Conservation (phyloP, 2,113 vertebrate genomes). For the Scartelaos histophorus region DNA sequence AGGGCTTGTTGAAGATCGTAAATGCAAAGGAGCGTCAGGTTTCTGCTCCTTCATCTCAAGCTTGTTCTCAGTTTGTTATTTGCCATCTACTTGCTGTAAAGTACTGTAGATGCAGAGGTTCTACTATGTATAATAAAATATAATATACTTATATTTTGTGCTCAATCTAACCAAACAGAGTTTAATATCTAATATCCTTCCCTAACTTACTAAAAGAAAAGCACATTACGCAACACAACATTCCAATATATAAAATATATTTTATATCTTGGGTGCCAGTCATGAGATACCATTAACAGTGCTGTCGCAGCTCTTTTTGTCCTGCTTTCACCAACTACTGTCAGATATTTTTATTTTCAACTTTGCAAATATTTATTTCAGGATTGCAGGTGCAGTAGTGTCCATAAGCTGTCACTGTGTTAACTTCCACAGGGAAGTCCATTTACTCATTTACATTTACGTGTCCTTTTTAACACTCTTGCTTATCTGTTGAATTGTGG, state of each 20-base stretch:
- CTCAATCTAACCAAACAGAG: no score
- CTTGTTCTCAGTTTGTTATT: no score
- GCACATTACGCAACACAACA: not conserved
- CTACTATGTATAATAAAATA: no score
- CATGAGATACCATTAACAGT: not conserved
- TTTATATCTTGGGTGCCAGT: not conserved
- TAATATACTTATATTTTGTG: no score
- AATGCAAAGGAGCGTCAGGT: no score
- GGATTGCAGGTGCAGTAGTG: not conserved
- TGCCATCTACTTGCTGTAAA: no score
- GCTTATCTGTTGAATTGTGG: conserved; percentile 30
- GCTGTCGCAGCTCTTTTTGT: not conserved
- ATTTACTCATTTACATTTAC: conserved; percentile 14
- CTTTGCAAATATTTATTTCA: not conserved
- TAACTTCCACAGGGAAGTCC: not conserved
- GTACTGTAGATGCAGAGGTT: no score
- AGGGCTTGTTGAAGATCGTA: no score
- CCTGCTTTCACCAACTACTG: not conserved
- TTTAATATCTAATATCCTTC: no score
- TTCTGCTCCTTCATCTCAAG: no score
- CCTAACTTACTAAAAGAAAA: no score
- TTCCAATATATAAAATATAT: not conserved
- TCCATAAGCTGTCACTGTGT: not conserved
- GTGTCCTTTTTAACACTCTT: conserved; percentile 17
- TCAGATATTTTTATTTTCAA: not conserved